phyloP scores from a whole-genome alignment of 2,797 vertebrate species.

The Takifugu rubripes region DNA sequence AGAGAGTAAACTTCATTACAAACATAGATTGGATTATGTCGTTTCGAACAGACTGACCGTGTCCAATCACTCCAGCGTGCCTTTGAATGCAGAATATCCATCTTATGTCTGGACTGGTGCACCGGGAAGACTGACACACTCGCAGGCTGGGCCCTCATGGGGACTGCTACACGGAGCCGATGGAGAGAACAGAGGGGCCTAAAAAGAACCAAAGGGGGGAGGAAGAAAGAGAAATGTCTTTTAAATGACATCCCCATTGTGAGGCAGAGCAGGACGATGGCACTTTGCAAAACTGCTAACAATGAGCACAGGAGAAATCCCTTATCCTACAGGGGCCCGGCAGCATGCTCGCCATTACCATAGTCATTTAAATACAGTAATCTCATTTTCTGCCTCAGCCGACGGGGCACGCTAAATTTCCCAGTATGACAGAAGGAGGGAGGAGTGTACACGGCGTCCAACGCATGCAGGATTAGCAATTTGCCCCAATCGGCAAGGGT shows the following conservation, averaged over 20 bases:
- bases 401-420: constrained; percentile 76
- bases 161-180: constrained; percentile 51
- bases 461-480: constrained; percentile 64
- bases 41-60: constrained; percentile 73
- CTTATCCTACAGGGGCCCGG: constrained; percentile 69
- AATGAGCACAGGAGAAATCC: constrained; percentile 81
- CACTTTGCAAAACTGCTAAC: constrained; percentile 87
- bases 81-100: constrained; percentile 67
- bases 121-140: constrained; percentile 24
- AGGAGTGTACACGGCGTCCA: constrained; percentile 32
- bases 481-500: constrained; percentile 49
- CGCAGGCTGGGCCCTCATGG: constrained; percentile 52
- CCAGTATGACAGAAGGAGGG: constrained; percentile 61
- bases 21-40: constrained; percentile 74
- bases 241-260: constrained; percentile 79
- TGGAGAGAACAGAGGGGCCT: constrained; percentile 44
- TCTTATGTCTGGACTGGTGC: constrained; percentile 64
- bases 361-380: constrained; percentile 99
- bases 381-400: constrained; percentile 97
- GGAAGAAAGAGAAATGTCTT: constrained; percentile 73
- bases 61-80: constrained; percentile 65
- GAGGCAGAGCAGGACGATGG: constrained; percentile 67
- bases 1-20: constrained; percentile 67
- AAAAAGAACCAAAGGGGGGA: constrained; percentile 40
- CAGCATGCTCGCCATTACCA: constrained; percentile 91